phyloP scores from a whole-genome alignment of 92 coral and sea anemone species.

The Ricordea florida region DNA sequence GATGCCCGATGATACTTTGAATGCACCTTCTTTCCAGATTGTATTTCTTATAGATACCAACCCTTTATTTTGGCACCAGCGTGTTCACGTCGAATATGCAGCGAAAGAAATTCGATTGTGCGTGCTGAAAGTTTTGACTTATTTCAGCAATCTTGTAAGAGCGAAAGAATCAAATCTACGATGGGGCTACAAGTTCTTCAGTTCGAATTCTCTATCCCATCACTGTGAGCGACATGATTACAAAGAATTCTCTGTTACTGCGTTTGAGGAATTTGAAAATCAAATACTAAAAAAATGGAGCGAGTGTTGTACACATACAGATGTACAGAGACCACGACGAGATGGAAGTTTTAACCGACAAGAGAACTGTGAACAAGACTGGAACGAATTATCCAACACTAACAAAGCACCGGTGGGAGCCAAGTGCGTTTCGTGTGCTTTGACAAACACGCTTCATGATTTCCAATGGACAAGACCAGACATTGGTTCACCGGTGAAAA shows the following conservation, averaged over 20 bases:
- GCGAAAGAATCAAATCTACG: slow-evolving; percentile 36
- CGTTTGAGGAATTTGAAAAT: slow-evolving; percentile 85
- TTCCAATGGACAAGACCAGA: slow-evolving; percentile 90
- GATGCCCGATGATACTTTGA: neutral
- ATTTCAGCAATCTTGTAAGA: slow-evolving; percentile 52
- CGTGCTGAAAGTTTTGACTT: slow-evolving; percentile 70
- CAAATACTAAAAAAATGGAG: slow-evolving; percentile 51
- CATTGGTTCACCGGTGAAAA: slow-evolving; percentile 76
- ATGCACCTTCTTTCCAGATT: neutral
- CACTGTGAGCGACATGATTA: slow-evolving; percentile 82
- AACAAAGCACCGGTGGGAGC: slow-evolving; percentile 55
- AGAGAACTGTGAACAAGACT: slow-evolving; percentile 12
- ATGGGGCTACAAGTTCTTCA: slow-evolving; percentile 95
- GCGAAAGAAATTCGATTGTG: slow-evolving; percentile 76
- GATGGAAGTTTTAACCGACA: too few relatives aligned
- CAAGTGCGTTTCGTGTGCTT: slow-evolving; percentile 78
- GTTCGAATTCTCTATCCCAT: slow-evolving; percentile 74
- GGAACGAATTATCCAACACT: neutral
- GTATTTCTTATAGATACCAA: slow-evolving; percentile 24
- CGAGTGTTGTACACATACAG: slow-evolving; percentile 44
- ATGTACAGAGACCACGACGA: neutral
- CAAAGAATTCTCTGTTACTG: slow-evolving; percentile 66
- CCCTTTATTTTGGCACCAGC: slow-evolving; percentile 26
- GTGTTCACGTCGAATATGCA: neutral
- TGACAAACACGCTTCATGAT: slow-evolving; percentile 86